Evolutionary conservation across 2,113 vertebrate genomes (phyloP).

Genomic region (Rhinoderma darwinii): DNA sequence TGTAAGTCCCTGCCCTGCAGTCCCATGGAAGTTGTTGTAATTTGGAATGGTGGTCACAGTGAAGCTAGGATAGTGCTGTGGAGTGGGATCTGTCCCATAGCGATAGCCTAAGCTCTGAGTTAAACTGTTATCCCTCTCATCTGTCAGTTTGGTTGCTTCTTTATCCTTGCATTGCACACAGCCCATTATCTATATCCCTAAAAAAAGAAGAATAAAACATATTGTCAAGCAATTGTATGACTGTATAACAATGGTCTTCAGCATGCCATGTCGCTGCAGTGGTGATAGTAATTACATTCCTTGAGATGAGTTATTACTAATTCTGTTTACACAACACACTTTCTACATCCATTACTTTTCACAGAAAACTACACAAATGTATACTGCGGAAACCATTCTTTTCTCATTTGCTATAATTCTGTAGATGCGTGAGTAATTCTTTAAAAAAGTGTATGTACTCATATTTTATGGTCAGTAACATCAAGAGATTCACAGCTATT

Average conservation of each 20-base stretch:
- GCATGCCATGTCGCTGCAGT: not conserved
- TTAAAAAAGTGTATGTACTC: not conserved
- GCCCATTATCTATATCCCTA: constrained; percentile 97
- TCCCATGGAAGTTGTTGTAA: constrained; percentile 92
- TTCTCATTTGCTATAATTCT: not conserved
- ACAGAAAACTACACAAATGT: not conserved
- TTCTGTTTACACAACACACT: not conserved
- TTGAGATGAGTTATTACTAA: not conserved
- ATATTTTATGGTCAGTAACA: not conserved
- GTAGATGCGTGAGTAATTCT: not conserved
- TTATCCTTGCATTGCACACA: constrained; percentile 99
- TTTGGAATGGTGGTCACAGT: constrained; percentile 92
- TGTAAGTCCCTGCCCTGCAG: constrained; percentile 84
- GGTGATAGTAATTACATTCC: constrained; percentile 10
- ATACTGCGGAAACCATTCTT: not conserved
- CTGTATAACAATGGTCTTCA: not conserved
- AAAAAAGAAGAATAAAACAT: constrained; percentile 6
- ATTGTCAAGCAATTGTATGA: constrained; percentile 8
- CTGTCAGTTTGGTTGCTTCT: constrained; percentile 95
- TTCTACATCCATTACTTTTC: not conserved
- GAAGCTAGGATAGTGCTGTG: constrained; percentile 89
- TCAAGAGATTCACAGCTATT: not conserved
- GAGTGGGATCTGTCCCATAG: constrained; percentile 91
- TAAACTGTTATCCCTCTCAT: constrained; percentile 86
- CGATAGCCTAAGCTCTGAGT: constrained; percentile 87